Conservation (phyloP, 2,888 invertebrate species). For the Craniophora ligustri region DNA sequence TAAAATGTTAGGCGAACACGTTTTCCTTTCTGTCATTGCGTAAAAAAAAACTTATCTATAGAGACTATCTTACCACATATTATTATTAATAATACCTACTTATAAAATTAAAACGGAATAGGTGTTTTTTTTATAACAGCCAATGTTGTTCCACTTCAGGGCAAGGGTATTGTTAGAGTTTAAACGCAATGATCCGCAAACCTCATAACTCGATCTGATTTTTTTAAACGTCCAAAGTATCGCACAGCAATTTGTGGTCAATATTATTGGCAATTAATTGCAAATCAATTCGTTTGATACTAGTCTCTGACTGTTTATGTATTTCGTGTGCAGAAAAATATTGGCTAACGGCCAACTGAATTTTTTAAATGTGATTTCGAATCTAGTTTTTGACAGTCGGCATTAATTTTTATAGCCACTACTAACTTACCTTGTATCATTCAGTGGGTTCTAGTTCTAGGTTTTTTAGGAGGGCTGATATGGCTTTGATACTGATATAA, state of each 20-base stretch:
- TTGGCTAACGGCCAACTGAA: background rate
- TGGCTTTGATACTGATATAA: background rate
- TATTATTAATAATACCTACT: too few relatives aligned
- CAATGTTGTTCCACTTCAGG: too few relatives aligned
- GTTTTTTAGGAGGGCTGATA: background rate
- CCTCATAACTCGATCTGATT: slow-evolving; percentile 6
- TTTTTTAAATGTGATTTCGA: slow-evolving; percentile 8
- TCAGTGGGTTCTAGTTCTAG: background rate
- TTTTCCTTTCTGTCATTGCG: too few relatives aligned
- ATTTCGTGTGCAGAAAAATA: slow-evolving; percentile 18
- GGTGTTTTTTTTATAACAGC: too few relatives aligned
- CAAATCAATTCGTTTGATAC: slow-evolving; percentile 32
- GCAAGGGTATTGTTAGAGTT: slow-evolving; percentile 34
- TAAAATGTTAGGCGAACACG: too few relatives aligned
- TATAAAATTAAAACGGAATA: too few relatives aligned
- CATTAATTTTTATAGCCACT: background rate
- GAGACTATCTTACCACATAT: too few relatives aligned
- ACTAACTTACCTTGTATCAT: background rate
- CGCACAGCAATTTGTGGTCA: slow-evolving; percentile 34
- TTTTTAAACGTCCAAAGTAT: slow-evolving; percentile 28
- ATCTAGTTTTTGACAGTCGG: slow-evolving; percentile 15
- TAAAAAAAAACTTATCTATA: too few relatives aligned
- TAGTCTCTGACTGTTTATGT: slow-evolving; percentile 15
- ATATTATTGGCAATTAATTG: slow-evolving; percentile 48
- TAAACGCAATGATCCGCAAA: slow-evolving; percentile 33